Evolutionary conservation across 53 echinoderm and acorn worm genomes (phyloP), one percentile per base, ranked within the genome.

Genomic region (Hippasteria phrygiana): DNA sequence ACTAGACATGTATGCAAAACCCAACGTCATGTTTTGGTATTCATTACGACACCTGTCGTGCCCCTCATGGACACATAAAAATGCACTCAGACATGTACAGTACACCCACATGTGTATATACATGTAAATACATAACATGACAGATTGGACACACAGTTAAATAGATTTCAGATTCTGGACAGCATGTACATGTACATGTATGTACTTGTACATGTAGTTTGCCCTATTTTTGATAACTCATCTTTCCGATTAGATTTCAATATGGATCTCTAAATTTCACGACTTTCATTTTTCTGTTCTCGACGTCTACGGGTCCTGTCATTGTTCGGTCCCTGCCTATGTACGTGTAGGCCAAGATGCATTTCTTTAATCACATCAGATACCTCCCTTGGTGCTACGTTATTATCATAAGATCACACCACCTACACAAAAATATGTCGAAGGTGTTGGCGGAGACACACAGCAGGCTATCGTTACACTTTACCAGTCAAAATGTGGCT

Each of bases 391-490:
- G 24, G 69, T 85, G 85, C 48, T 46, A 43, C 9, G 50, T 83
- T 67, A 54, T 71, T 78, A 70, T 85, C 70, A 85, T 71, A 85
- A 71, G 71, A 85, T 78, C 78, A 78, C 78, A 55, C 59, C 78
- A 39, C 26, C 26, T 18, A 42, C 5, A 77, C 9, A 34, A 20
- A 29, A 33, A 83, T 31, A 53, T 29, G 5, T 20, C 36, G 53
- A 50, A 53, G 85, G 53, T 85, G 85, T 71, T 36, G 35, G 54
- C 24, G 18, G 22, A 24, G 50, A 70, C 51, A 48, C 85, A 35
- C 85, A 37, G 85, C 53, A 48, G 71, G 85, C 17, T 37, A 71
- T 43, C 85, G 47, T 85, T 36, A 71, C 85, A 69, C 71, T 71
- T 85, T 50, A 43, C 63, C 31, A 64, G 43, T 82, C 47, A 29